Base-by-base conservation (phyloP, 2,113 vertebrate genomes). In the Phyllostomus hastatus region DNA sequence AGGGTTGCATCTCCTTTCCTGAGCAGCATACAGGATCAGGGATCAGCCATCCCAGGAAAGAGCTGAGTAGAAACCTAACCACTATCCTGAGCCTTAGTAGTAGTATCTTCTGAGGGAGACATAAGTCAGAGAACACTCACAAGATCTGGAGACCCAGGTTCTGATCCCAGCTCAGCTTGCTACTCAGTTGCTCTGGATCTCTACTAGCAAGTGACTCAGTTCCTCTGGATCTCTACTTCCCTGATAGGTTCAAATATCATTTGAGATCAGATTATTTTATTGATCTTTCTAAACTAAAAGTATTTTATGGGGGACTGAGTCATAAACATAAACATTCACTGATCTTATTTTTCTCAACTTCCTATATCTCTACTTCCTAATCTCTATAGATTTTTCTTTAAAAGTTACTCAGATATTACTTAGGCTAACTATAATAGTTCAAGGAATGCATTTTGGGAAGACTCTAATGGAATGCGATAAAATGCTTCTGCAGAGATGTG, bases 231-330 rank as follows among this genome's bases (percentile, higher is more conserved):
- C 43, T 76, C 64, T 76, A 4, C 61, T 82, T 91, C 57, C 16
- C 16, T 35, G 0, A 10, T 59, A 38, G 86, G 16, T 88, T 90
- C 59, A 83, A 82, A 35, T 66, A 70, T 81, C n/a, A 57, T 46
- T 93, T 91, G 28, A 73, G 16, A 28, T 66, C 41, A 90, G 50
- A 89, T 70, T n/a, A 64, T 88, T 76, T 92, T 84, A 86, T 80
- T 43, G n/a, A 24, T 90, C 54, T 33, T 64, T 91, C 8, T 89
- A 84, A n/a, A 84, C 28, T 69, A 54, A 75, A 54, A 48, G 82
- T 72, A 24, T 75, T 52, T 67, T 93, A 33, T 85, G 8, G 22
- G 4, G 33, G n/a, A 73, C 46, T 80, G 14, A 72, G 8, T 85
- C n/a, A 78, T 78, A 79, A 82, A 54, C n/a, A 78, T 78, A 79